A percentile compares a stretch with the other conserved stretches of the same genome.
Conservation (phyloP, 2,888 invertebrate species). For the Hirtodrosophila alboralis region DNA sequence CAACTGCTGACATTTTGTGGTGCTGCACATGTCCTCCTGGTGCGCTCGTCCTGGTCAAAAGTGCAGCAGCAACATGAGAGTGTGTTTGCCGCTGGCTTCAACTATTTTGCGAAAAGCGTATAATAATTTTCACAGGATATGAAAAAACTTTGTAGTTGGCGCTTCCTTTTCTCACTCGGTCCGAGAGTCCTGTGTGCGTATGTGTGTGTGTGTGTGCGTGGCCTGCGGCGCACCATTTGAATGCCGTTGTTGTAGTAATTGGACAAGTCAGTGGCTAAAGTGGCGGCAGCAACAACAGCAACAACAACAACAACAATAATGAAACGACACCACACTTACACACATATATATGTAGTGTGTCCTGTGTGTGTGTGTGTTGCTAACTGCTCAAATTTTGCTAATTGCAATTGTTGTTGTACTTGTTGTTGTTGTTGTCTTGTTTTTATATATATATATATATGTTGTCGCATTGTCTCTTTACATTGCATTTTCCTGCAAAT, state of each 20-base stretch:
- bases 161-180: constrained; percentile 59
- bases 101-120: constrained; percentile 76
- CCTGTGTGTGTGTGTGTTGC: constrained; percentile 20
- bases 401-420: constrained; percentile 58
- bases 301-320: constrained; percentile 44
- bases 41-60: constrained; percentile 40
- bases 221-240: constrained; percentile 63
- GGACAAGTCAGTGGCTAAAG: constrained; percentile 77
- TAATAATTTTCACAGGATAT: constrained; percentile 79
- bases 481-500: constrained; percentile 27
- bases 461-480: constrained; percentile 39
- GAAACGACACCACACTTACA: constrained; percentile 33
- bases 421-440: constrained; percentile 32
- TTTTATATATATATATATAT: constrained; percentile 6
- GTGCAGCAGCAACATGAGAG: constrained; percentile 25
- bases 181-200: constrained; percentile 22
- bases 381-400: constrained; percentile 66
- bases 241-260: constrained; percentile 73
- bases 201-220: constrained; percentile 32
- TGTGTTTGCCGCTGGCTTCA: constrained; percentile 50
- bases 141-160: constrained; percentile 75
- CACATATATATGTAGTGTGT: constrained; percentile 40
- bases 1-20: constrained; percentile 32
- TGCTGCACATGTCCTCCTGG: constrained; percentile 31
- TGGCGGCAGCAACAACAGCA: constrained; percentile 62